Conservation (phyloP, 2,888 invertebrate species). For the Noctua janthe region DNA sequence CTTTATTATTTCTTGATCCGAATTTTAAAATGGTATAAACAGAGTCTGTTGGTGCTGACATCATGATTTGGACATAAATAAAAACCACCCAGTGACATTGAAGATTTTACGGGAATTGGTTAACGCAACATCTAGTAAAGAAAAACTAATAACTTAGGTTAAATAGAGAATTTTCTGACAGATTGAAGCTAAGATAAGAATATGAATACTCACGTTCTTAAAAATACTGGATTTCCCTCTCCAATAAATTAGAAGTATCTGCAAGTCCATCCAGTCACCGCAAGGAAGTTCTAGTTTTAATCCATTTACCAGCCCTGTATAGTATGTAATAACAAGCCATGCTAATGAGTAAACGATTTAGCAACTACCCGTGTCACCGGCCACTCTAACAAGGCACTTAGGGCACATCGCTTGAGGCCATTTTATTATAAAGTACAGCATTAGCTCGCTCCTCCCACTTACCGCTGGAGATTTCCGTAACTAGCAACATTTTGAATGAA, state of each 20-base stretch:
- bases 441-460: constrained; percentile 52
- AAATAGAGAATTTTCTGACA: background rate
- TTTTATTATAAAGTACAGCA: constrained; percentile 43
- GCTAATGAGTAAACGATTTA: constrained; percentile 57
- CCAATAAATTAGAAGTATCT: background rate
- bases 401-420: constrained; percentile 43
- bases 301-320: constrained; percentile 36
- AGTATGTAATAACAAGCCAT: constrained; percentile 41
- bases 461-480: constrained; percentile 49
- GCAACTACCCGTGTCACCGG: constrained; percentile 52
- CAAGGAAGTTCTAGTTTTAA: background rate
- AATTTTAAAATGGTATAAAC: background rate
- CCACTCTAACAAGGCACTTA: constrained; percentile 57
- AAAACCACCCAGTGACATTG: background rate
- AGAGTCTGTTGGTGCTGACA: too few species aligned
- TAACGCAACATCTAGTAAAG: too few species aligned
- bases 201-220: background rate
- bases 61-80: background rate
- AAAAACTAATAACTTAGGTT: background rate
- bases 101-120: background rate
- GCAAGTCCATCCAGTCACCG: background rate
- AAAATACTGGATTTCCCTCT: background rate
- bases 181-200: background rate
- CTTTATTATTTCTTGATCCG: background rate
- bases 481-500: constrained; percentile 51